phyloP scores from a whole-genome alignment of 2,113 vertebrate species.

The Cettia cetti region DNA sequence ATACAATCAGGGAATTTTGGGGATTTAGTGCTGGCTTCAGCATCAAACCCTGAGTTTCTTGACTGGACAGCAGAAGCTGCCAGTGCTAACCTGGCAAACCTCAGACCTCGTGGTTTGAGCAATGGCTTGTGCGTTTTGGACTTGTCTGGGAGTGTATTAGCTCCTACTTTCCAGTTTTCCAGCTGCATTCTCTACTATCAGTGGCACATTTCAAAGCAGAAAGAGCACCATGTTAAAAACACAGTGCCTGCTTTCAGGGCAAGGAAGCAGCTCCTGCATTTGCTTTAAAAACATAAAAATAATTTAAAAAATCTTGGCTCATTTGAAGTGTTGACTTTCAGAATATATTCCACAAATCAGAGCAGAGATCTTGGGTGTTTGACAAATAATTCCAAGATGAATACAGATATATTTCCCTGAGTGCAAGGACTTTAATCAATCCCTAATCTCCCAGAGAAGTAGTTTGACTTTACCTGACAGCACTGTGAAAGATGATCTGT shows the following conservation, averaged over 20 bases:
- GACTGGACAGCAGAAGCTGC: not conserved
- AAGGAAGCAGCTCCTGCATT: not conserved
- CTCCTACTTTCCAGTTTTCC: not conserved
- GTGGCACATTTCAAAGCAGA: not conserved
- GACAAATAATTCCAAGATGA: constrained; percentile 24
- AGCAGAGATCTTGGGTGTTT: not conserved
- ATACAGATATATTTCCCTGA: constrained; percentile 15
- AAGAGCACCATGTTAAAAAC: not conserved
- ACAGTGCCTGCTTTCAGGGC: not conserved
- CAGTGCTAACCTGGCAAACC: not conserved
- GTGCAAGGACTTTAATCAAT: constrained; percentile 28
- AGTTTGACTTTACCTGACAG: constrained; percentile 34
- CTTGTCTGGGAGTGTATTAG: not conserved
- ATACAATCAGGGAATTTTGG: not conserved
- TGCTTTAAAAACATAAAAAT: not conserved
- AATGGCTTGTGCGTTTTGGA: not conserved
- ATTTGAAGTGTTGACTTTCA: constrained; percentile 4
- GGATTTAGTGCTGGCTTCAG: not conserved
- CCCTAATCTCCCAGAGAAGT: constrained; percentile 46
- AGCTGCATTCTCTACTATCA: not conserved
- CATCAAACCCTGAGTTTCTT: not conserved
- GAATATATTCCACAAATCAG: not conserved
- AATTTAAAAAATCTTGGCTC: not conserved
- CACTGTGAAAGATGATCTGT: not conserved
- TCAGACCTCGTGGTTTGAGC: not conserved